phyloP scores from a whole-genome alignment of 2,113 vertebrate species.

The Egretta garzetta region DNA sequence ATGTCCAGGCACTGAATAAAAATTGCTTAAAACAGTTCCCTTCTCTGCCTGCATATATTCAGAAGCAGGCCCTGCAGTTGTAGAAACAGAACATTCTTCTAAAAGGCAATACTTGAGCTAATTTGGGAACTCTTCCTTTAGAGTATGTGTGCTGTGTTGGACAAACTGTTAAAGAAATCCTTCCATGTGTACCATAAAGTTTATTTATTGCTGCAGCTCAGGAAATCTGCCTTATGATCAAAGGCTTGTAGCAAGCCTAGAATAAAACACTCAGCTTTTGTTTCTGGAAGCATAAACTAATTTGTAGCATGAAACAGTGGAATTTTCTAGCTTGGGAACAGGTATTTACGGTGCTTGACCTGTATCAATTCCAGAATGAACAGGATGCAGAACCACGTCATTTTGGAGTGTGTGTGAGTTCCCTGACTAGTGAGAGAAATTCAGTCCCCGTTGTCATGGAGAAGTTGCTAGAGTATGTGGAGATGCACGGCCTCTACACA shows the following conservation, averaged over 20 bases:
- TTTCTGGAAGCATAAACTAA: background rate
- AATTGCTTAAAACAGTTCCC: background rate
- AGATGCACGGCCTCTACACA: slow-evolving; percentile 95
- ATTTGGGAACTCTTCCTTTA: background rate
- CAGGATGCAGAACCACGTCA: slow-evolving; percentile 80
- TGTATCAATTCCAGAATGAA: slow-evolving; percentile 49
- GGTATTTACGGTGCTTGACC: background rate
- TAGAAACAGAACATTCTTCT: background rate
- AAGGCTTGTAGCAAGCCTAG: background rate
- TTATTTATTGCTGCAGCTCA: background rate
- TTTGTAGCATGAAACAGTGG: background rate
- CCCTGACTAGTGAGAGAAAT: slow-evolving; percentile 84
- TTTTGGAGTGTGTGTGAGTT: slow-evolving; percentile 86
- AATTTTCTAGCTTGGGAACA: background rate
- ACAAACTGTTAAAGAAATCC: background rate
- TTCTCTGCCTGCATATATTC: background rate
- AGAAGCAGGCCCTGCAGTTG: background rate
- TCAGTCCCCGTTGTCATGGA: slow-evolving; percentile 91
- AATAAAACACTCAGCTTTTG: background rate
- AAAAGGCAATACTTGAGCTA: background rate
- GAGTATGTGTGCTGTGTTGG: background rate
- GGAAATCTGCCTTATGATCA: background rate
- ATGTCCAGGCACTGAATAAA: background rate
- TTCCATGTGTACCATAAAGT: background rate
- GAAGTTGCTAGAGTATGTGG: slow-evolving; percentile 93